Evolutionary conservation across 1,140 invertebrate genomes (phyloP).

Genomic region (Chelonus insularis): DNA sequence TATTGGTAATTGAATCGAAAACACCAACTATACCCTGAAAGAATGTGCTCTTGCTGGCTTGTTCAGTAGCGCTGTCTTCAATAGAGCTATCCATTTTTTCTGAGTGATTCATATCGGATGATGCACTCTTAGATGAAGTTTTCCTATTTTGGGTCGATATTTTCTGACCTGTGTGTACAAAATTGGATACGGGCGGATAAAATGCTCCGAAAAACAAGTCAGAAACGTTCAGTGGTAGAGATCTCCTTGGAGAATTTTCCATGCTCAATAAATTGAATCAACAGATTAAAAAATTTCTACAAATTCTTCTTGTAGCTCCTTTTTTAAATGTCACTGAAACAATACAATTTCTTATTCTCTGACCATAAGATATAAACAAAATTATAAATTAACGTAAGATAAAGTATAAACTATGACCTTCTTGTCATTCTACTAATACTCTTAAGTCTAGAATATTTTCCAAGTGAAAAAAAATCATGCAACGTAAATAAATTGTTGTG

Average conservation of each 20-base stretch:
- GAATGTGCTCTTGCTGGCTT: slow-evolving; percentile 23
- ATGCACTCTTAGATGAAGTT: background rate
- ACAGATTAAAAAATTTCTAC: background rate
- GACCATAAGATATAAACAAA: too few species aligned
- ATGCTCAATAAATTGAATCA: background rate
- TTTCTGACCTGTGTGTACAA: slow-evolving; percentile 1
- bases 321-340: background rate
- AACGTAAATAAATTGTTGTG: too few species aligned
- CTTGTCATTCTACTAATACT: too few species aligned
- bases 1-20: slow-evolving; percentile 32
- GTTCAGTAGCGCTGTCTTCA: slow-evolving; percentile 16
- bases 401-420: too few species aligned
- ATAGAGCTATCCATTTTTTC: slow-evolving; percentile 7
- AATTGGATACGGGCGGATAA: slow-evolving; percentile 5
- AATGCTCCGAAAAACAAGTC: slow-evolving; percentile 8
- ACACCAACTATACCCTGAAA: slow-evolving; percentile 28
- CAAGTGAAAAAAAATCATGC: too few species aligned
- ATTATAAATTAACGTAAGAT: too few species aligned
- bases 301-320: background rate
- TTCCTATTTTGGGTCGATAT: slow-evolving; percentile 22
- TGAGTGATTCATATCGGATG: background rate
- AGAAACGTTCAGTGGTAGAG: background rate
- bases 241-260: slow-evolving; percentile 7
- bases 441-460: too few species aligned
- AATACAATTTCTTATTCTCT: background rate